Base-by-base conservation (phyloP, 2,113 vertebrate genomes). In the Oplegnathus fasciatus region DNA sequence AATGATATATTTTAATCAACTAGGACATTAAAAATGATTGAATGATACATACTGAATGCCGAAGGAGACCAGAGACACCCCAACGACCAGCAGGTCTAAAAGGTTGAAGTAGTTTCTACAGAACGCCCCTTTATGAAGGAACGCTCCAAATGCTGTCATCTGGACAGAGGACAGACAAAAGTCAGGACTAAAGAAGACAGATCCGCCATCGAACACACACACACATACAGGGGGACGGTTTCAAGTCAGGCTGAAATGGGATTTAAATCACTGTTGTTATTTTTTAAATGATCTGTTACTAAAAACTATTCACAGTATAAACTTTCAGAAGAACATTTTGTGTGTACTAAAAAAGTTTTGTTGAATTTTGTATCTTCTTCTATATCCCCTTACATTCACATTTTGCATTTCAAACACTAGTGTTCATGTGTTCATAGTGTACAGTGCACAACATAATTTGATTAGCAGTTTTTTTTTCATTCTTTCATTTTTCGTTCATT, bases 101-200 rank as follows among this genome's bases (percentile, higher is more conserved):
- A 99, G 94, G 94, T 99, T 99, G 92, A 99, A 99, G 93, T 99
- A 99, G 94, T 98, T 99, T 85, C 98, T 96, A 90, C 98, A 99
- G 95, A 99, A 99, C 17, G 98, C 98, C 24, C 98, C 98, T 95
- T 99, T 98, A 94, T 99, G 98, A 77, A 99, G 96, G 87, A 99
- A 99, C 0, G 98, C 98, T 88, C 98, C 98, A 75, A 98, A 99
- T 22, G 98, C 97, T 5, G 97, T 98, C 97, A 99, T 98, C 98
- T 99, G 93, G 65, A 85, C 73, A 90, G 70, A 86, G 28, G 64
- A 78, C 0, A 84, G 37, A 80, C n/a, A 17, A 65, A 32, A 10
- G n/a, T 92, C 55, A 91, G 10, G 44, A 72, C 18, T n/a, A 6
- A 54, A 60, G 37, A 60, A 24, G 32, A 77, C 57, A 68, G 2